Evolutionary conservation across 1,140 invertebrate genomes (phyloP).

Genomic region (Battus philenor): DNA sequence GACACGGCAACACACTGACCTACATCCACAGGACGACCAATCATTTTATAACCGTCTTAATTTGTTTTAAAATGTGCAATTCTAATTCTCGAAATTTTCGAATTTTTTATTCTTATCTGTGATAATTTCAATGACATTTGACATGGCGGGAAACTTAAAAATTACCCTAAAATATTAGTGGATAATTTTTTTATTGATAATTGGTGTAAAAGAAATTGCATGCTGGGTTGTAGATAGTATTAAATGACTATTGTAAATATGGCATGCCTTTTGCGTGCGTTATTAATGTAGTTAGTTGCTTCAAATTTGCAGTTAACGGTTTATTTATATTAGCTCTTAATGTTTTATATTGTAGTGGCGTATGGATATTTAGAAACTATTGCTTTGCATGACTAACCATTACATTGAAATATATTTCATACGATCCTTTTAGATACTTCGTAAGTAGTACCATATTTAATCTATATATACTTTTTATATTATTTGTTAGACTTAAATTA

Average conservation of each 20-base stretch:
- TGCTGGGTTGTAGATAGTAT: slow-evolving; percentile 4
- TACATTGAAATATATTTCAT: not conserved
- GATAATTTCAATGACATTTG: no score
- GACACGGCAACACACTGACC: slow-evolving; percentile 39
- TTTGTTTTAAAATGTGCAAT: no score
- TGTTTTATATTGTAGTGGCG: slow-evolving; percentile 1
- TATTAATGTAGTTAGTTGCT: slow-evolving; percentile 5
- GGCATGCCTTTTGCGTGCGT: slow-evolving; percentile 6
- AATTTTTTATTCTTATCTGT: no score
- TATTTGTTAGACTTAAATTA: not conserved
- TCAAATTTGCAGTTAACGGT: slow-evolving; percentile 6
- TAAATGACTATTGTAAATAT: not conserved
- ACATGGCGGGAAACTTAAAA: no score
- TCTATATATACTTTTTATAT: not conserved
- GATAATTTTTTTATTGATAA: no score
- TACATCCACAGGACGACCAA: slow-evolving; percentile 6
- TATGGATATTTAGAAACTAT: slow-evolving; percentile 4
- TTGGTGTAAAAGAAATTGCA: slow-evolving; percentile 2
- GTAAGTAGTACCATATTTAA: not conserved
- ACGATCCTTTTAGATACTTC: not conserved
- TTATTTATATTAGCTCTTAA: not conserved
- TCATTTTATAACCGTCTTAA: no score
- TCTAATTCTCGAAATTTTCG: not conserved
- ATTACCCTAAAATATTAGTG: no score
- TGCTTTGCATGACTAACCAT: slow-evolving; percentile 17